Evolutionary conservation across 2,113 vertebrate genomes (phyloP).

Genomic region (Antigone vipio): DNA sequence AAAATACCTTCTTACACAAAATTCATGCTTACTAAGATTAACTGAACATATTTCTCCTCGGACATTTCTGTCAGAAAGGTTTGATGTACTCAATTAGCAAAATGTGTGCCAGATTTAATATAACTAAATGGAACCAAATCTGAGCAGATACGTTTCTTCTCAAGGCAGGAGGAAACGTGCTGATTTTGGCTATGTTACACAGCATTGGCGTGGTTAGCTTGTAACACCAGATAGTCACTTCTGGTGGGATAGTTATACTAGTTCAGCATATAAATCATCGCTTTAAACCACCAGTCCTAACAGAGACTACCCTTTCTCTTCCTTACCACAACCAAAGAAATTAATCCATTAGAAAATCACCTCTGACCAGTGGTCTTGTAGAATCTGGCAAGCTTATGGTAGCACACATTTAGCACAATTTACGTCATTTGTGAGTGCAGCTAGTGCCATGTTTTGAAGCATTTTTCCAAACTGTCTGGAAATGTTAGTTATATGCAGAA

Average conservation of each 20-base stretch:
- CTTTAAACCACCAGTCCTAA: not conserved
- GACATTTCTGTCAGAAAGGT: conserved; percentile 31
- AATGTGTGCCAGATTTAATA: conserved; percentile 60
- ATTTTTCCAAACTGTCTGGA: not conserved
- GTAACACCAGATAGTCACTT: not conserved
- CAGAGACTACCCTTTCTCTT: not conserved
- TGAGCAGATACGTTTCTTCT: conserved; percentile 1
- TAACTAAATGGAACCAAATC: conserved; percentile 54
- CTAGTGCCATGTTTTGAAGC: not conserved
- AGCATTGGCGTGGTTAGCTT: not conserved
- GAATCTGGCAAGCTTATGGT: not conserved
- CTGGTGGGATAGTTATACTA: not conserved
- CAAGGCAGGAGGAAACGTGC: not conserved
- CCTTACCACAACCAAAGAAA: not conserved
- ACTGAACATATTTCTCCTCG: conserved; percentile 26
- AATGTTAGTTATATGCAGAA: not conserved
- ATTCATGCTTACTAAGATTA: conserved; percentile 48
- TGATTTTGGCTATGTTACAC: not conserved
- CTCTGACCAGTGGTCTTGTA: not conserved
- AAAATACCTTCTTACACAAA: conserved; percentile 41
- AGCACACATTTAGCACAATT: not conserved
- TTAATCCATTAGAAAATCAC: not conserved
- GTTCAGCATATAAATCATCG: not conserved
- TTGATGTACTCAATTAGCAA: conserved; percentile 52
- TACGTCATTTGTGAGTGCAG: not conserved